Percentiles rank a stretch among this genome's conserved stretches.
These are phyloP conservation scores for Hexactinellida sp. DNA, from an alignment of 37 sponge, comb jelly and placozoan species.

Conservation along the genomic window DNA sequence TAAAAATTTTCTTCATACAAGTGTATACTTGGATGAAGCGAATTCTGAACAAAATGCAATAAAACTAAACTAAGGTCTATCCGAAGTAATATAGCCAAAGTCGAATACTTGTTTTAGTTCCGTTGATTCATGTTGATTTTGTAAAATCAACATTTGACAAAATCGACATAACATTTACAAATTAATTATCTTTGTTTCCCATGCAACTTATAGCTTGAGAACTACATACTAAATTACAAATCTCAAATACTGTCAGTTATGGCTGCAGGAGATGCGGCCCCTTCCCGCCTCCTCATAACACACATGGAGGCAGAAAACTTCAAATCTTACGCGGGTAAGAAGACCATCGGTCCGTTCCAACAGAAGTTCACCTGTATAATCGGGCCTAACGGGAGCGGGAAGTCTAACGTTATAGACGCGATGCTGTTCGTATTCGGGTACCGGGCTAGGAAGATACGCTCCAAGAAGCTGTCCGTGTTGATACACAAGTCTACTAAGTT, in stretches of 20 bases:
- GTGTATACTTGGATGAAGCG: too few relatives aligned
- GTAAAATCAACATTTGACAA: too few relatives aligned
- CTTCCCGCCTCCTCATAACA: slow-evolving; percentile 66
- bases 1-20: too few relatives aligned
- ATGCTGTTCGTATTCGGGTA: slow-evolving; percentile 97
- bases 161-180: too few relatives aligned
- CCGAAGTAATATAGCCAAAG: too few relatives aligned
- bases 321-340: slow-evolving; percentile 92
- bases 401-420: slow-evolving; percentile 92
- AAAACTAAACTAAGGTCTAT: too few relatives aligned
- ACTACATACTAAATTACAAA: too few relatives aligned
- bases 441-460: slow-evolving; percentile 81
- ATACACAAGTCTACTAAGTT: slow-evolving; percentile 85
- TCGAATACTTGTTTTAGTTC: too few relatives aligned
- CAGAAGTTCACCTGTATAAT: slow-evolving; percentile 88
- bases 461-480: slow-evolving; percentile 77
- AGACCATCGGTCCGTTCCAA: slow-evolving; percentile 84
- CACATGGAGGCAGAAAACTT: slow-evolving; percentile 86
- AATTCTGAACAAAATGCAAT: too few relatives aligned
- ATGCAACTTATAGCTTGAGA: too few relatives aligned
- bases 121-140: too few relatives aligned
- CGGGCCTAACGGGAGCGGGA: slow-evolving; percentile 95
- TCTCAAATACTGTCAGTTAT: neutral
- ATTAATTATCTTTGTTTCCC: too few relatives aligned
- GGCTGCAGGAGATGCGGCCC: neutral